Conservation (phyloP, 1,140 invertebrate species). For the Probaryconus sp. region DNA sequence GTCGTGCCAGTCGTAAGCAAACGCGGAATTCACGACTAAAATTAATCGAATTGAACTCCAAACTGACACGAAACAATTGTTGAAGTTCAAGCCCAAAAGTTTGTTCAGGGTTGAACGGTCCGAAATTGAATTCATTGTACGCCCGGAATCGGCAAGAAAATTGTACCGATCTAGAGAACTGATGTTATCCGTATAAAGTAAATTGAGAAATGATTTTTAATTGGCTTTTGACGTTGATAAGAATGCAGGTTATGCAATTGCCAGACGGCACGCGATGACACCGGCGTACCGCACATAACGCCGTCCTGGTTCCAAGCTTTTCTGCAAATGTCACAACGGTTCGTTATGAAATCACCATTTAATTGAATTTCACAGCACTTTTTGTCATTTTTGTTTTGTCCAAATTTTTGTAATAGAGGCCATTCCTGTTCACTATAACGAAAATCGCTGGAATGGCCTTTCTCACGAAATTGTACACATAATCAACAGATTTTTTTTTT, state of each 20-base stretch:
- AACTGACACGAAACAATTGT: slow-evolving; percentile 24
- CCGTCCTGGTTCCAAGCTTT: neutral
- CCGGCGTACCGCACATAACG: no score
- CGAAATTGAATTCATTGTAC: slow-evolving; percentile 43
- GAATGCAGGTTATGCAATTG: slow-evolving; percentile 4
- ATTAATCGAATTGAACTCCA: slow-evolving; percentile 45
- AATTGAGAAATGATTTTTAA: slow-evolving; percentile 24
- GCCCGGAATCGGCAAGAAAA: slow-evolving; percentile 29
- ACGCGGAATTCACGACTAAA: slow-evolving; percentile 34
- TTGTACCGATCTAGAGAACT: slow-evolving; percentile 30
- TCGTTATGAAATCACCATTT: neutral
- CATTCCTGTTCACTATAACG: slow-evolving; percentile 7
- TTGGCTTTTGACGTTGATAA: slow-evolving; percentile 2
- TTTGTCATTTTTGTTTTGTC: slow-evolving; percentile 6
- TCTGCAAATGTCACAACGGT: no score
- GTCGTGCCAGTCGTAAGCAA: slow-evolving; percentile 38
- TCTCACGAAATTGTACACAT: no score
- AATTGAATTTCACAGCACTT: slow-evolving; percentile 7
- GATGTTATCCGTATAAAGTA: slow-evolving; percentile 22
- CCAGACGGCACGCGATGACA: slow-evolving; percentile 1
- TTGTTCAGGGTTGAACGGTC: slow-evolving; percentile 14
- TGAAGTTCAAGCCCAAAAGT: slow-evolving; percentile 33
- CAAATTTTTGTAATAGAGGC: neutral
- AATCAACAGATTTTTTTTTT: no score
- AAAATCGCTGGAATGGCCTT: slow-evolving; percentile 12